Evolutionary conservation across 2,797 vertebrate genomes (phyloP), one percentile per base, ranked within the genome.

Genomic region (Dromococcyx pavoninus): DNA sequence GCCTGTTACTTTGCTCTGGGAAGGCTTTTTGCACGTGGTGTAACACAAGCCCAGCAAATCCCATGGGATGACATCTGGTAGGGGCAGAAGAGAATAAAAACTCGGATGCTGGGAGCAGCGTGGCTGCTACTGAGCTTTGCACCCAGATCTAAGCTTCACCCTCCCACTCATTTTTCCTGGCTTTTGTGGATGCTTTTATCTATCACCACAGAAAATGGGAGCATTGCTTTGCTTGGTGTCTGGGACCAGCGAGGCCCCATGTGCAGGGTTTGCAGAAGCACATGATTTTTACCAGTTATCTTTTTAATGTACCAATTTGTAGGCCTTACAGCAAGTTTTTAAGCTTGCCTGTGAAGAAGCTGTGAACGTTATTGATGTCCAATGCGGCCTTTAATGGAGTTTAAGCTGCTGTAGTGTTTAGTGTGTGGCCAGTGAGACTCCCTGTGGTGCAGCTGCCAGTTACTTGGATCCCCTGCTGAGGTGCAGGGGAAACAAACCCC

Each of bases 11-110:
- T n/a, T 32, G 32, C 53, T 53, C 39, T 43, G 24, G 85, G 80
- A 39, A 53, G 41, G 69, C 5, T 90, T 71, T 66, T 50, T 51
- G 10, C n/a, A 23, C 5, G 3, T 15, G 60, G 0, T 39, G 2
- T 5, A 6, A 3, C 53, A 12, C 16, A 5, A 16, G 15, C 37
- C 16, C 64, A 27, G 48, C 43, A n/a, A 8, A 22, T 62, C 46
- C 86, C 35, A 3, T 0, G 7, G 60, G 54, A n/a, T 3, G 5
- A 17, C 39, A 33, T 48, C 56, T 4, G 32, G 0, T 28, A 41
- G 79, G 72, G 39, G 4, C 58, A 35, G 27, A 13, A 24, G 75
- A 51, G 61, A 24, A 5, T 8, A 4, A 64, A 23, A 62, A 50
- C 74, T 46, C n/a, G 41, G 35, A 7, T 2, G 13, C 35, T 79